phyloP scores from a whole-genome alignment of 2,888 invertebrate genomes.

The Folsomia candida region DNA sequence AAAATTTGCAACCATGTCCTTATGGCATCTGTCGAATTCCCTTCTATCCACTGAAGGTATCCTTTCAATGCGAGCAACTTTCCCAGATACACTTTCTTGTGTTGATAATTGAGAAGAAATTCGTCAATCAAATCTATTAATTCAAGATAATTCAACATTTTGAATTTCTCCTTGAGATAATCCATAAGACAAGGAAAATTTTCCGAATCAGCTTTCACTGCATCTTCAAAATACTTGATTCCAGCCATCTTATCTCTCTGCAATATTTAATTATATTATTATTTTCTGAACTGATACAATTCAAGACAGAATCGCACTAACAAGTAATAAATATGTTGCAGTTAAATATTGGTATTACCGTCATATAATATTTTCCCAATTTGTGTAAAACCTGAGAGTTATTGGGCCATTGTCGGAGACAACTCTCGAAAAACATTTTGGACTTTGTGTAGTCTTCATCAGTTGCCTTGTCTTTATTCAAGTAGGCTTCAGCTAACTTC shows the following conservation, averaged over 20 bases:
- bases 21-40: background rate
- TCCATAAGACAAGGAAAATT: conserved; percentile 11
- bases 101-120: background rate
- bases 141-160: no score
- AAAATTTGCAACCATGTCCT: background rate
- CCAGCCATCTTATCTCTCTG: background rate
- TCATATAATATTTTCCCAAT: background rate
- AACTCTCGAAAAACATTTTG: background rate
- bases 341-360: background rate
- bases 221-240: background rate
- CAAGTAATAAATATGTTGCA: background rate
- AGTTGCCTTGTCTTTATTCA: background rate
- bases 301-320: no score
- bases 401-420: background rate
- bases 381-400: conserved; percentile 1
- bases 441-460: background rate
- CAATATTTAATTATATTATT: no score
- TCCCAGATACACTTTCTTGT: background rate
- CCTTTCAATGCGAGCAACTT: background rate
- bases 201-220: background rate
- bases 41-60: background rate
- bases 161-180: background rate
- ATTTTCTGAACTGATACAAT: background rate
- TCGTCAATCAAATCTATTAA: background rate
- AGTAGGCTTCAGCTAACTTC: background rate